Evolutionary conservation across 2,888 invertebrate species (phyloP), one percentile per base, ranked within the genome.

Genomic region (Pantelozetes paolii): DNA sequence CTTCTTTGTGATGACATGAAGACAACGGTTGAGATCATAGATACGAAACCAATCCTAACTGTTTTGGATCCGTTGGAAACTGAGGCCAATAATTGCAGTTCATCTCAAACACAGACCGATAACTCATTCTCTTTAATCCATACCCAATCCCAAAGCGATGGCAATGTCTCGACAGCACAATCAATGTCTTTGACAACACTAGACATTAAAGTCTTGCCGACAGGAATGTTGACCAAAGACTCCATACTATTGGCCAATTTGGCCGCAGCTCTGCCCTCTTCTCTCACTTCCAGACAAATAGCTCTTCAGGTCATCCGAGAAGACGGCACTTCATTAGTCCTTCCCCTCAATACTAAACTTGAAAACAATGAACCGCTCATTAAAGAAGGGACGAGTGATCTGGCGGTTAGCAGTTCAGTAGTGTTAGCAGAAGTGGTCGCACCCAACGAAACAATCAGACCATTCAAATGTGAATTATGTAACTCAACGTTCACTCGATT

Each of bases 381-480:
- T 20, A 59, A 57, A 20, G 36, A 59, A 18, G 20, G 18, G 5
- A 28, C 18, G 3, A 36, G 28, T 23, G 67, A 67, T 32, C 20
- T 57, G 32, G 20, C 72, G 32, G 59, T 54, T 23, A 57, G 57
- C 20, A 72, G 32, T 40, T 72, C 54, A 3, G 67, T 42, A 9
- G 59, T 54, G 5, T 54, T 59, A 32, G 59, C 72, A 54, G 54
- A 42, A 42, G 59, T 59, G 30, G 57, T 42, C n/a, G 59, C 54
- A 57, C 32, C 72, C 9, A 57, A 54, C 11, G 57, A 64, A 9
- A 36, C 67, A 15, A 40, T 67, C 67, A 57, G 74, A 67, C 77
- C 77, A 71, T 79, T 78, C 75, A 78, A 77, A 57, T 81, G 81
- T 79, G 80, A 80, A 71, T 75, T 80, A 42, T 81, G 81, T 75